Percentiles rank a stretch among this genome's conserved stretches.
These are phyloP conservation scores for Heliconius aoede DNA, from an alignment of 2,888 invertebrate species.

Conservation along the genomic window DNA sequence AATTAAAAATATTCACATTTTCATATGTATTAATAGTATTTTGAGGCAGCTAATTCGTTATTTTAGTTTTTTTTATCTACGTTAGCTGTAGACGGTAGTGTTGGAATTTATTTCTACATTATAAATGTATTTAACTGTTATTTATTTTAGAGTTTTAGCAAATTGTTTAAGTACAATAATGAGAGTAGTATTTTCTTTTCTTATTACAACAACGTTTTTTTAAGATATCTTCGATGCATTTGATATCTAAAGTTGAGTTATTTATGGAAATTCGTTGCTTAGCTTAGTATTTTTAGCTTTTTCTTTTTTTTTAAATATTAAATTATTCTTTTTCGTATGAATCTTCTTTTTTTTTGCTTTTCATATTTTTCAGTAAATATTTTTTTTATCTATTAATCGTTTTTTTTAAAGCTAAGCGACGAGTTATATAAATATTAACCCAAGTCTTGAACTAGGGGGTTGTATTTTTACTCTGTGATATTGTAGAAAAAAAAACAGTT, in stretches of 20 bases:
- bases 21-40: not conserved
- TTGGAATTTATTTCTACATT: not conserved
- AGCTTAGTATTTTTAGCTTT: not conserved
- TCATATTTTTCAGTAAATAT: not conserved
- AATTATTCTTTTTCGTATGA: not conserved
- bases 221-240: conserved; percentile 16
- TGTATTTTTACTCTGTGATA: conserved; percentile 82
- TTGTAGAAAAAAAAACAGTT: conserved; percentile 59
- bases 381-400: not conserved
- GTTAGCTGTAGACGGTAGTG: not conserved
- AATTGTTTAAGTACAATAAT: conserved; percentile 31
- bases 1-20: not conserved
- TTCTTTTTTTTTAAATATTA: not conserved
- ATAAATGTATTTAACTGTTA: conserved; percentile 14
- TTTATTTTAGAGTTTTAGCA: conserved; percentile 19
- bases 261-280: conserved; percentile 20
- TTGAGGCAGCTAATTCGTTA: conserved; percentile 6
- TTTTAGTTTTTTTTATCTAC: not conserved
- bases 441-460: conserved; percentile 65
- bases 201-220: conserved; percentile 5
- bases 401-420: not conserved
- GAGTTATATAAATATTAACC: conserved; percentile 38
- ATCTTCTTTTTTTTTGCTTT: not conserved
- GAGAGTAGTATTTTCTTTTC: not conserved
- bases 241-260: conserved; percentile 5